Evolutionary conservation across 2,113 vertebrate genomes (phyloP).

Genomic region (Aleadryas rufinucha): DNA sequence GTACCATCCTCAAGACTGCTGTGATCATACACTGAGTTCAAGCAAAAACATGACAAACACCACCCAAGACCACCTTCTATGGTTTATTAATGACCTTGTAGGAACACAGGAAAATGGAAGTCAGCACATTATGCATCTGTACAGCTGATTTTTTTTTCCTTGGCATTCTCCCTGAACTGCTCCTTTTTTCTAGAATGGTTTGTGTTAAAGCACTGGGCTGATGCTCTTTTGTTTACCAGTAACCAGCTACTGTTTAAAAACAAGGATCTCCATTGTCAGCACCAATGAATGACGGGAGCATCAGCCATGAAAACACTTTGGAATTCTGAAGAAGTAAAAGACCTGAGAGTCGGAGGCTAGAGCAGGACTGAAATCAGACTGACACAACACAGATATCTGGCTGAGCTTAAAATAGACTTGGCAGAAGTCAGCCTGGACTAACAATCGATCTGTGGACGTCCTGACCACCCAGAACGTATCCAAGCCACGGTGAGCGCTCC

Average conservation of each 20-base stretch:
- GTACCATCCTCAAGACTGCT: background rate
- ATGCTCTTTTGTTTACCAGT: conserved; percentile 10
- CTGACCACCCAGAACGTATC: background rate
- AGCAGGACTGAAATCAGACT: background rate
- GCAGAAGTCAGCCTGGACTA: background rate
- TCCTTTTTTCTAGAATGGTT: background rate
- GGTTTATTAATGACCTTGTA: background rate
- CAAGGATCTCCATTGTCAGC: conserved; percentile 10
- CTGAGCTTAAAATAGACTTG: conserved; percentile 29
- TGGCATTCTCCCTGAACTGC: background rate
- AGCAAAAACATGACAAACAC: background rate
- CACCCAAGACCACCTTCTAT: background rate
- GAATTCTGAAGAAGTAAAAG: background rate
- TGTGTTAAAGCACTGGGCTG: background rate
- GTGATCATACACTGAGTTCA: background rate
- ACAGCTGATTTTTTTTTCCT: background rate
- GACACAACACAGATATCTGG: background rate
- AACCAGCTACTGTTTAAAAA: conserved; percentile 29
- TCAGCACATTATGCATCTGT: background rate
- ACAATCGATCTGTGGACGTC: background rate
- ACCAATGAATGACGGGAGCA: background rate
- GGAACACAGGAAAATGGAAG: background rate
- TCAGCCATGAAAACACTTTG: background rate
- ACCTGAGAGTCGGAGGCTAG: background rate
- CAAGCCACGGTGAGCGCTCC: background rate